Evolutionary conservation across 2,797 vertebrate genomes (phyloP).

Genomic region (Salmo trutta): DNA sequence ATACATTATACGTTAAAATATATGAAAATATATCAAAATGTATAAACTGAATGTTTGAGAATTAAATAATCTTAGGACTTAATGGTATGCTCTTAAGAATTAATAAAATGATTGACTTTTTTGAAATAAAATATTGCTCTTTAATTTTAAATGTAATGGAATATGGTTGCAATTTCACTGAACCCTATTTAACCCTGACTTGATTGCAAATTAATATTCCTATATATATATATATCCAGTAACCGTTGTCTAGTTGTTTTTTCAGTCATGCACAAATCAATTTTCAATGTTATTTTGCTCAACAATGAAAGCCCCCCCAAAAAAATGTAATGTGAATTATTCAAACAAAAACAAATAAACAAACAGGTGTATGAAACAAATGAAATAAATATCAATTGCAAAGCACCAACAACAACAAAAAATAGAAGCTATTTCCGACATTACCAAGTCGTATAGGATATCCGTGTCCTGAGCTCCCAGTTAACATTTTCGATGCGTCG

Average conservation of each 20-base stretch:
- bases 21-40: no score
- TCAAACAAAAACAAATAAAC: background rate
- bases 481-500: conserved; percentile 68
- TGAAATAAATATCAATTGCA: conserved; percentile 5
- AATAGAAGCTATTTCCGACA: background rate
- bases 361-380: background rate
- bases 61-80: background rate
- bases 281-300: background rate
- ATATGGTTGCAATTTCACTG: no score
- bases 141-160: background rate
- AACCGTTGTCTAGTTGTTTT: background rate
- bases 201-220: background rate
- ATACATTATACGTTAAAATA: background rate
- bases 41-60: no score
- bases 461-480: conserved; percentile 48
- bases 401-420: no score
- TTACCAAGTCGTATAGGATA: conserved; percentile 63
- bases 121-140: background rate
- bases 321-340: no score
- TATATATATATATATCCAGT: background rate
- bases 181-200: background rate
- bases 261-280: conserved; percentile 2
- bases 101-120: background rate
- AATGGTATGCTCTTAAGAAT: background rate
- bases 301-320: background rate